These are phyloP conservation scores for Scaptodrosophila latifasciaeformis DNA, from an alignment of 2,888 invertebrate species.

Conservation along the genomic window DNA sequence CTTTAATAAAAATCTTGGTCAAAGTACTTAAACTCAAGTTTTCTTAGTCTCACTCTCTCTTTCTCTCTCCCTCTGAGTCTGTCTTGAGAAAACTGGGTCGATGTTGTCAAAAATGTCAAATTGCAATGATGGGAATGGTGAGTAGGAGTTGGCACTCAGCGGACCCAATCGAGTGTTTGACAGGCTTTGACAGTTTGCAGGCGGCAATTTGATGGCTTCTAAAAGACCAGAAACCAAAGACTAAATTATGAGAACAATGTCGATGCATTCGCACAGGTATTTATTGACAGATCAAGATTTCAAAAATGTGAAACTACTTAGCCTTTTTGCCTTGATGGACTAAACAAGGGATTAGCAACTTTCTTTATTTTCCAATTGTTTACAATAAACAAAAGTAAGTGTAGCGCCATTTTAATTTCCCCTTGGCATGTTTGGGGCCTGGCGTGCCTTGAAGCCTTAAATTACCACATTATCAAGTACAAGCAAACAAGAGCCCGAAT, in stretches of 20 bases:
- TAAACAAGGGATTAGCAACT: too few species aligned
- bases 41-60: slow-evolving; percentile 21
- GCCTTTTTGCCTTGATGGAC: too few species aligned
- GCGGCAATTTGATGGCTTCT: slow-evolving; percentile 40
- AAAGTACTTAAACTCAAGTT: slow-evolving; percentile 42
- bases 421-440: background rate
- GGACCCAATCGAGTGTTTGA: slow-evolving; percentile 44
- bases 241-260: too few species aligned
- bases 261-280: too few species aligned
- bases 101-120: slow-evolving; percentile 48
- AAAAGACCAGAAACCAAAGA: too few species aligned
- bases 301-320: too few species aligned
- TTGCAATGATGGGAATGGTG: slow-evolving; percentile 17
- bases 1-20: slow-evolving; percentile 55
- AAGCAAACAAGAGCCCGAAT: slow-evolving; percentile 22
- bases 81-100: slow-evolving; percentile 51
- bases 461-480: slow-evolving; percentile 62
- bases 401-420: too few species aligned
- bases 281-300: too few species aligned
- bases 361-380: too few species aligned
- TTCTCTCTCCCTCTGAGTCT: too few species aligned
- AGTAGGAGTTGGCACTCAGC: slow-evolving; percentile 34
- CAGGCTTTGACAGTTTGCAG: slow-evolving; percentile 54
- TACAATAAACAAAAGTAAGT: too few species aligned
- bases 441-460: slow-evolving; percentile 52